phyloP scores from a whole-genome alignment of 1,140 invertebrate genomes.

The Bursaphelenchus mucronatus region DNA sequence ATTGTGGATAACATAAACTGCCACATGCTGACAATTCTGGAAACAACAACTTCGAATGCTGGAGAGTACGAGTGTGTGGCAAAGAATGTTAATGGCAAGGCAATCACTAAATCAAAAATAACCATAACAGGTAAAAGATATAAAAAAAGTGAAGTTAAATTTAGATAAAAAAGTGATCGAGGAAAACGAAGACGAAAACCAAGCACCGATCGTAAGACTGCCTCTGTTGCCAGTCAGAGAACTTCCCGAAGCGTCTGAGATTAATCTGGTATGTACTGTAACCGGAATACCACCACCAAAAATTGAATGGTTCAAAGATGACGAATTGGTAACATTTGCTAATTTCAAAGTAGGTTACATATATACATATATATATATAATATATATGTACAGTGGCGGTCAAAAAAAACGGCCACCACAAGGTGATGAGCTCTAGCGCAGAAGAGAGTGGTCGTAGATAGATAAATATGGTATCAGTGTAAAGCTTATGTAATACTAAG shows the following conservation, averaged over 20 bases:
- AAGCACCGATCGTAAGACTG: slow-evolving; percentile 38
- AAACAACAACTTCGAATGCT: slow-evolving; percentile 80
- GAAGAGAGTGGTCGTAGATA: no score
- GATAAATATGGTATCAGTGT: no score
- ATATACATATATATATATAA: slow-evolving; percentile 17
- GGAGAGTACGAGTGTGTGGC: slow-evolving; percentile 84
- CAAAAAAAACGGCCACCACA: no score
- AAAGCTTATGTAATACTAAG: no score
- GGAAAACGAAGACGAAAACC: slow-evolving; percentile 23
- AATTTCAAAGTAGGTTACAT: slow-evolving; percentile 23
- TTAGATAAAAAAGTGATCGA: slow-evolving; percentile 1
- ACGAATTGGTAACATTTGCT: slow-evolving; percentile 31
- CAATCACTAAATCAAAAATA: slow-evolving; percentile 55
- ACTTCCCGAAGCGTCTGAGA: slow-evolving; percentile 44
- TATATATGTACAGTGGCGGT: no score
- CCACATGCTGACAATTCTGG: slow-evolving; percentile 68
- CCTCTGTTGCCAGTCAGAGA: slow-evolving; percentile 47
- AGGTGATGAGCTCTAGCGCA: no score
- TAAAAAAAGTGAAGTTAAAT: no score
- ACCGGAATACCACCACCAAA: slow-evolving; percentile 45
- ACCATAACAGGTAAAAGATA: slow-evolving; percentile 37
- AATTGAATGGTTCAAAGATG: slow-evolving; percentile 49
- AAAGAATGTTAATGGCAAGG: slow-evolving; percentile 77
- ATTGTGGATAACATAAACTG: slow-evolving; percentile 36
- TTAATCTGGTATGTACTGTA: slow-evolving; percentile 52